Conservation (phyloP, 2,888 invertebrate species). For the Zonitis immaculata region DNA sequence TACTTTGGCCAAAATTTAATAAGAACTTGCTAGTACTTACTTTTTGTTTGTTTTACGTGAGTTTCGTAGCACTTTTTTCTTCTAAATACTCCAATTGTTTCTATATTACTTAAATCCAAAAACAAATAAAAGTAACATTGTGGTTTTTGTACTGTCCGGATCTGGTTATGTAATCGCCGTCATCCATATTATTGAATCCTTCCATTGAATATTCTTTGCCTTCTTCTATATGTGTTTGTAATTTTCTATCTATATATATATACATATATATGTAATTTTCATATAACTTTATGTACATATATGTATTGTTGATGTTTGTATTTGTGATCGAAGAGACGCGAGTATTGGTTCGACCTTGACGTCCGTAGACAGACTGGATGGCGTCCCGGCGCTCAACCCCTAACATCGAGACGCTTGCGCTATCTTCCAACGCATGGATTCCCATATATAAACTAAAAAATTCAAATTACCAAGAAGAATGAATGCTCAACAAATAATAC, state of each 20-base stretch:
- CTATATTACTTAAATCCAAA: too few species aligned
- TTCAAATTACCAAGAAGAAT: slow-evolving; percentile 7
- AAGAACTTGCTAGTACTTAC: too few species aligned
- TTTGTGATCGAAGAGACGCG: slow-evolving; percentile 15
- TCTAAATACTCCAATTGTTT: too few species aligned
- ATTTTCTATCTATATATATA: background rate
- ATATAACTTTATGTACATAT: slow-evolving; percentile 1
- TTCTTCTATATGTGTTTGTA: background rate
- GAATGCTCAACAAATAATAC: background rate
- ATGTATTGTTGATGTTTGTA: slow-evolving; percentile 1
- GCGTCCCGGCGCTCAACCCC: slow-evolving; percentile 42
- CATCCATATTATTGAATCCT: slow-evolving; percentile 14
- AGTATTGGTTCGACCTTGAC: slow-evolving; percentile 38
- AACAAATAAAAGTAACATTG: background rate
- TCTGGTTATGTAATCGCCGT: slow-evolving; percentile 14
- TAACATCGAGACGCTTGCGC: slow-evolving; percentile 42
- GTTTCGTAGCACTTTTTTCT: too few species aligned
- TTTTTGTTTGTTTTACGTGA: too few species aligned
- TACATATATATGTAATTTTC: background rate
- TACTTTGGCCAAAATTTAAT: too few species aligned
- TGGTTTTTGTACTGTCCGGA: background rate
- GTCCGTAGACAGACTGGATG: slow-evolving; percentile 47
- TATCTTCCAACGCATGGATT: slow-evolving; percentile 25
- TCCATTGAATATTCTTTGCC: slow-evolving; percentile 8
- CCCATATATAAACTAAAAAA: slow-evolving; percentile 14